Conservation (phyloP, 2,797 vertebrate genomes). For the Arremon brunneinucha region DNA sequence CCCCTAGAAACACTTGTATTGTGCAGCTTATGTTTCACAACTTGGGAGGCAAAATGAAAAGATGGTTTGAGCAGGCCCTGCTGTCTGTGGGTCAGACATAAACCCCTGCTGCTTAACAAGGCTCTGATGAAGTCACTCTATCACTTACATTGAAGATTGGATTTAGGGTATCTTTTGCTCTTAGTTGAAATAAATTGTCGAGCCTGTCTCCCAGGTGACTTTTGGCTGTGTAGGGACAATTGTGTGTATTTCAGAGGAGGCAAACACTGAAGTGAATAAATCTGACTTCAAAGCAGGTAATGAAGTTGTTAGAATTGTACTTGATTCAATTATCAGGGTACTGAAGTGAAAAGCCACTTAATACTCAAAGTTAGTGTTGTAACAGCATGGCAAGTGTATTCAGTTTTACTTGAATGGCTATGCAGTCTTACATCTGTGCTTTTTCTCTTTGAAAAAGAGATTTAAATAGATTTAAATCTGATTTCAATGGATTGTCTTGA, state of each 20-base stretch:
- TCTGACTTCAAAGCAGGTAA: not conserved
- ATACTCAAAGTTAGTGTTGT: not conserved
- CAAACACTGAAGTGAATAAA: not conserved
- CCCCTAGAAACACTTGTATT: not conserved
- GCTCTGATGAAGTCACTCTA: not conserved
- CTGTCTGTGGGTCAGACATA: not conserved
- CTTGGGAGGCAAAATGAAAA: fast-evolving
- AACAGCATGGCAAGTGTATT: not conserved
- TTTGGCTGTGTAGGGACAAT: not conserved
- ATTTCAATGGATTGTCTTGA: not conserved
- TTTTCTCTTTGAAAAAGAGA: not conserved
- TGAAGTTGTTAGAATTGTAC: not conserved
- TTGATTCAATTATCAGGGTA: not conserved
- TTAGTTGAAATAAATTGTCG: not conserved
- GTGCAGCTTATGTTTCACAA: not conserved
- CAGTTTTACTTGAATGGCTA: not conserved
- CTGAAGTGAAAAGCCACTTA: not conserved
- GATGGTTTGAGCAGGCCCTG: not conserved
- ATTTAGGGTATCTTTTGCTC: not conserved
- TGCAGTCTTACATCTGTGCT: not conserved
- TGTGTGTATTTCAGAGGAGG: not conserved
- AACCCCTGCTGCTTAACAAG: not conserved
- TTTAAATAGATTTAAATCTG: not conserved
- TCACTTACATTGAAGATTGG: not conserved
- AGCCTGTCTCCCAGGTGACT: not conserved